A percentile compares a stretch with the other conserved stretches of the same genome.
Conservation (phyloP, 2,888 invertebrate genomes). For the Hipparchia sbordonii region DNA sequence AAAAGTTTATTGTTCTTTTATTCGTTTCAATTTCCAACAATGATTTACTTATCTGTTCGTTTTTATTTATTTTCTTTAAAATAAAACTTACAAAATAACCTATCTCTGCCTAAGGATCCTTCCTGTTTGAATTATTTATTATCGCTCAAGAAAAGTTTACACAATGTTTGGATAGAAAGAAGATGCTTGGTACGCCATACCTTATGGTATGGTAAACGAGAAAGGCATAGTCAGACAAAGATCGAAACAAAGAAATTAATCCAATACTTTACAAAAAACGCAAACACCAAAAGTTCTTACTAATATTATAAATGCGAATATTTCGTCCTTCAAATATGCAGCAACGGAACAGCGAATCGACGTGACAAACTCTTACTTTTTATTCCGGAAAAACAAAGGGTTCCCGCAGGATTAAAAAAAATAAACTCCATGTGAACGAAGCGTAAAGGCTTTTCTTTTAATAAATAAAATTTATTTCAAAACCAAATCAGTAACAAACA, state of each 20-base stretch:
- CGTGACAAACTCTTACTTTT: no score
- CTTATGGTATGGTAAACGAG: background rate
- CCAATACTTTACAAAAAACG: background rate
- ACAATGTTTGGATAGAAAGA: background rate
- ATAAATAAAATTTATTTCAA: no score
- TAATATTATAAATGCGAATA: no score
- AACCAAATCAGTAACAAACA: no score
- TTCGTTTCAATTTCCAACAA: slow-evolving; percentile 26
- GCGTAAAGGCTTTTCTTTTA: no score
- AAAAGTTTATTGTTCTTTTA: slow-evolving; percentile 33
- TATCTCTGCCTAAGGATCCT: background rate
- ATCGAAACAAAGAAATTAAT: background rate
- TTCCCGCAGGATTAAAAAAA: background rate
- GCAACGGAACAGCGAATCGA: no score
- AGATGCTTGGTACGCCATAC: background rate
- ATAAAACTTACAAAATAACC: background rate
- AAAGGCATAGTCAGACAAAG: background rate
- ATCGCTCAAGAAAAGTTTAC: background rate
- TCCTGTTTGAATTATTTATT: background rate
- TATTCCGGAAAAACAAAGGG: no score
- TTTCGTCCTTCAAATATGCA: no score
- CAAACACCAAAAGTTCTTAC: no score
- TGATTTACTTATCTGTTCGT: slow-evolving; percentile 21
- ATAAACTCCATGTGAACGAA: background rate
- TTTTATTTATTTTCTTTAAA: slow-evolving; percentile 13